These are phyloP conservation scores for Andrena chrysosceles DNA, from an alignment of 2,888 invertebrate genomes.

Conservation along the genomic window DNA sequence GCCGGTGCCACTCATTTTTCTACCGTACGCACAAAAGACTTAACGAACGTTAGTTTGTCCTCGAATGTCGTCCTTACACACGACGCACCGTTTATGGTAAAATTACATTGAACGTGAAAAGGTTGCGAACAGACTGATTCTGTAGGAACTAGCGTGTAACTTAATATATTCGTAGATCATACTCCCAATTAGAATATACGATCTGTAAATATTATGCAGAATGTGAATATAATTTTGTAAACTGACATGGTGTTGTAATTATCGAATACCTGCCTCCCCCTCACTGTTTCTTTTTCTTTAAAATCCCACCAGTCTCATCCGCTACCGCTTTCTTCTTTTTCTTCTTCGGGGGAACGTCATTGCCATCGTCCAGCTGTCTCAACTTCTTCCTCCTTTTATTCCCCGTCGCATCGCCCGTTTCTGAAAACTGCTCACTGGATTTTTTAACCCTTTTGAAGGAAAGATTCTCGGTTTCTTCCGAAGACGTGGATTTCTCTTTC, in stretches of 20 bases:
- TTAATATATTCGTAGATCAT: constrained; percentile 62
- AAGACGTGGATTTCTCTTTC: neutral
- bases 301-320: constrained; percentile 15
- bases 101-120: constrained; percentile 44
- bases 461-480: constrained; percentile 11
- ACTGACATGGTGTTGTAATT: constrained; percentile 6
- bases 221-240: constrained; percentile 56
- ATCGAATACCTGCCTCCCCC: constrained; percentile 14
- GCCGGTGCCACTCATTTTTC: neutral
- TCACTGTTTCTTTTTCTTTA: constrained; percentile 69
- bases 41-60: neutral
- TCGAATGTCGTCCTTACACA: constrained; percentile 3
- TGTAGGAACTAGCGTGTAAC: constrained; percentile 70
- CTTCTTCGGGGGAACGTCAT: constrained; percentile 55
- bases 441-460: constrained; percentile 33
- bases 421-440: constrained; percentile 8
- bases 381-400: constrained; percentile 21
- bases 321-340: constrained; percentile 60
- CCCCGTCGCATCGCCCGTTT: neutral
- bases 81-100: constrained; percentile 29
- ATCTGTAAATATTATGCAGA: constrained; percentile 75
- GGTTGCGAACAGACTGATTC: constrained; percentile 73
- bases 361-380: constrained; percentile 11
- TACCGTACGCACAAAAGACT: neutral
- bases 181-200: constrained; percentile 58